Percentiles rank a stretch among this genome's conserved stretches.
Evolutionary conservation across 2,888 invertebrate species (phyloP).

Genomic region (Argyresthia goedartella): DNA sequence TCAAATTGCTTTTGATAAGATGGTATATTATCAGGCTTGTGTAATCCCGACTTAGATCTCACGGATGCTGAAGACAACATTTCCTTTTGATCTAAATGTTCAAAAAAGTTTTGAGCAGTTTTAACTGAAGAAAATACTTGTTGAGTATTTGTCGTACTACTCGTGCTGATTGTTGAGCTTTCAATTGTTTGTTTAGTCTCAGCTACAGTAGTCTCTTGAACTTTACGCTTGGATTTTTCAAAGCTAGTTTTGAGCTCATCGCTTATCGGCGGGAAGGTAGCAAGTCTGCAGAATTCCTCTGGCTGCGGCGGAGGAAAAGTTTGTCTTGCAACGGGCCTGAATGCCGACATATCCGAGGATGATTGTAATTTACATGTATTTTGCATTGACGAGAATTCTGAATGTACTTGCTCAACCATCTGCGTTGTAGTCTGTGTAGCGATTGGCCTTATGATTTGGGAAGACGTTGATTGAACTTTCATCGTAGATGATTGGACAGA

Average conservation of each 20-base stretch:
- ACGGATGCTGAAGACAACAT: slow-evolving; percentile 36
- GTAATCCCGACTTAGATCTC: slow-evolving; percentile 65
- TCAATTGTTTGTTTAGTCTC: slow-evolving; percentile 33
- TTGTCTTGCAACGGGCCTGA: slow-evolving; percentile 60
- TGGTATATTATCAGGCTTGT: slow-evolving; percentile 74
- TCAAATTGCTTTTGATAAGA: slow-evolving; percentile 76
- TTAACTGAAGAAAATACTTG: slow-evolving; percentile 45
- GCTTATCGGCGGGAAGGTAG: slow-evolving; percentile 46
- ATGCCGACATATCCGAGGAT: slow-evolving; percentile 52
- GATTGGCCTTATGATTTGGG: slow-evolving; percentile 43
- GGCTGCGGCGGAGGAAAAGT: slow-evolving; percentile 45
- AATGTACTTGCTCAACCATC: slow-evolving; percentile 31
- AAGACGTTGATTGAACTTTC: slow-evolving; percentile 26
- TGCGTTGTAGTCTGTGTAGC: slow-evolving; percentile 40
- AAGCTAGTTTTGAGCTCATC: slow-evolving; percentile 45
- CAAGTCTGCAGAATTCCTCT: slow-evolving; percentile 38
- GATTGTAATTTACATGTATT: slow-evolving; percentile 48
- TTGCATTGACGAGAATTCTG: slow-evolving; percentile 44
- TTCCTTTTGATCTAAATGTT: slow-evolving; percentile 52
- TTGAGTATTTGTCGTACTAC: slow-evolving; percentile 23
- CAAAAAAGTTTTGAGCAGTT: slow-evolving; percentile 49
- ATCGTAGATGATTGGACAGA: slow-evolving; percentile 20
- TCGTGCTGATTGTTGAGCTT: slow-evolving; percentile 30
- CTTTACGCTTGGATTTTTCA: slow-evolving; percentile 28
- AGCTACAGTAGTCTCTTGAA: slow-evolving; percentile 31